Evolutionary conservation across 2,888 invertebrate species (phyloP).

Genomic region (Camponotus fellah): DNA sequence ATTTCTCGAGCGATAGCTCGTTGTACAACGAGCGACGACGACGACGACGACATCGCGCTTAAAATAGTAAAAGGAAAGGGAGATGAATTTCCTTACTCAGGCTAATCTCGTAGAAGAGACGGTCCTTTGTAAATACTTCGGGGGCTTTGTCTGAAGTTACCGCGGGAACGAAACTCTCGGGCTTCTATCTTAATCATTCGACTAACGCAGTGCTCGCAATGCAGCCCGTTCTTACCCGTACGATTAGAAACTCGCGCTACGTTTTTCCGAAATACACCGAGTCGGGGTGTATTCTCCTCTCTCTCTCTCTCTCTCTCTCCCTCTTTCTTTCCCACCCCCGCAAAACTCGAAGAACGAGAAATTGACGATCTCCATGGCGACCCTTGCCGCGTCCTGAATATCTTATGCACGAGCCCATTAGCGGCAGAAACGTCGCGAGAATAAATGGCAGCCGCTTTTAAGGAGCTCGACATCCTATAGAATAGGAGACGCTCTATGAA

Average conservation of each 20-base stretch:
- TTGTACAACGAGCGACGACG: conserved; percentile 19
- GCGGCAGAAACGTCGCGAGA: conserved; percentile 48
- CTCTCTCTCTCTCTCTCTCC: not conserved
- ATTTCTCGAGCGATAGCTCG: conserved; percentile 6
- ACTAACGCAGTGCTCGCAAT: conserved; percentile 60
- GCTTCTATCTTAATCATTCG: conserved; percentile 68
- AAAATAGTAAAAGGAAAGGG: conserved; percentile 51
- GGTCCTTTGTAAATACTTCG: conserved; percentile 66
- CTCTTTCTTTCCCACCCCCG: conserved; percentile 23
- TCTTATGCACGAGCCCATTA: conserved; percentile 57
- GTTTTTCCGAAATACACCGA: conserved; percentile 40
- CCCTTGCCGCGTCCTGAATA: conserved; percentile 51
- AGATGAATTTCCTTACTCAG: conserved; percentile 48
- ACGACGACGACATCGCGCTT: conserved; percentile 23
- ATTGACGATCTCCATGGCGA: conserved; percentile 51
- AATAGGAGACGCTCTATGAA: conserved; percentile 45
- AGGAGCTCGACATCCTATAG: conserved; percentile 41
- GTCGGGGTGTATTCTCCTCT: not conserved
- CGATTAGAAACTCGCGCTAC: conserved; percentile 59
- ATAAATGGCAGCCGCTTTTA: conserved; percentile 58
- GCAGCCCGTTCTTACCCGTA: conserved; percentile 43
- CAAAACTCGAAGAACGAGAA: conserved; percentile 40
- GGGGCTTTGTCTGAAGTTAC: conserved; percentile 65
- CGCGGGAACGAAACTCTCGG: conserved; percentile 68
- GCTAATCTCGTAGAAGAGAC: conserved; percentile 52